Evolutionary conservation across 2,888 invertebrate genomes (phyloP), one percentile per base, ranked within the genome.

Genomic region (Blera fallax): DNA sequence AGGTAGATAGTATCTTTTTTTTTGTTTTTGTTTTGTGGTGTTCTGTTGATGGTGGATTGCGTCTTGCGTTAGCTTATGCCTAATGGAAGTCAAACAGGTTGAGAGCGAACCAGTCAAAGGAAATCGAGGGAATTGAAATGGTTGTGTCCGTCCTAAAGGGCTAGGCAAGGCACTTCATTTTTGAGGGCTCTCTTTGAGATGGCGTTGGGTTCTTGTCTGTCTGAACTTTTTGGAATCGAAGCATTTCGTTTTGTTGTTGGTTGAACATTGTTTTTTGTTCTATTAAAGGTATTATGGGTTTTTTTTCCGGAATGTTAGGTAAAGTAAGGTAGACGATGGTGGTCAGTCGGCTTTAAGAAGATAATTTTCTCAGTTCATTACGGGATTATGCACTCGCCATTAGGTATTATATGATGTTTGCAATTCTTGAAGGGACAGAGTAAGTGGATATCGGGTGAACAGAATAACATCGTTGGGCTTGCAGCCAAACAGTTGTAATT

Each of bases 1-100:
- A n/a, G n/a, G n/a, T n/a, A n/a, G n/a, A n/a, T n/a, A n/a, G n/a
- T n/a, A n/a, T n/a, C n/a, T 43, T 43, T 56, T 6, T 52, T 45
- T 24, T 56, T 64, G 16, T 37, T n/a, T 64, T 37, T n/a, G n/a
- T n/a, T n/a, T n/a, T n/a, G n/a, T n/a, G n/a, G n/a, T n/a, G n/a
- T n/a, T 8, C 27, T 69, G 62, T 27, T 16, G 32, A 21, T 70
- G 34, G 48, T 40, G 60, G 52, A 73, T 79, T 48, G 40, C 45
- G 11, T 73, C 48, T 70, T 64, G 37, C 14, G 32, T 54, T 67
- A 34, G 45, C 62, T 69, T 84, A 67, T 67, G 74, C 54, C 80
- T 85, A 80, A 85, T 85, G 85, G 81, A 85, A 85, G 85, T 85
- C 80, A 85, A 85, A 85, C 85, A 85, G 80, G 76, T 85, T 80